Evolutionary conservation across 64 coral and sea anemone genomes (phyloP).

Genomic region (Pocillopora verrucosa): DNA sequence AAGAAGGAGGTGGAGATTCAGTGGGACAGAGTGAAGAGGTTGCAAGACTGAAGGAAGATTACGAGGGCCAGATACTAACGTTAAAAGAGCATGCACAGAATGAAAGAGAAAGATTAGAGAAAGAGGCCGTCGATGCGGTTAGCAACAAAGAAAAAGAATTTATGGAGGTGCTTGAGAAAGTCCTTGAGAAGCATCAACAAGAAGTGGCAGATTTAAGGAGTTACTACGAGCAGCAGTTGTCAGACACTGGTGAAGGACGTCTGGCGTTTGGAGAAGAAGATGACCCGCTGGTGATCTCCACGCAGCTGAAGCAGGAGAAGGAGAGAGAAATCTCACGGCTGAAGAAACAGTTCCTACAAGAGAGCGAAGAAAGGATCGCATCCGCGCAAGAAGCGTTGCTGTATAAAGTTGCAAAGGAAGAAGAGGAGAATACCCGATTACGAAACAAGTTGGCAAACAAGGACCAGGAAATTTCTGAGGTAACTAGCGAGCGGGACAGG

Average conservation of each 20-base stretch:
- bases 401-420: constrained; percentile 64
- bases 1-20: neutral
- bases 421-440: constrained; percentile 61
- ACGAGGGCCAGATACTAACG: constrained; percentile 71
- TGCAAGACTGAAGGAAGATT: constrained; percentile 63
- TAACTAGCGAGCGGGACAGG: constrained; percentile 60
- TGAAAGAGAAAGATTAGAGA: constrained; percentile 59
- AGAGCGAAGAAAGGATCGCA: constrained; percentile 83
- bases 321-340: constrained; percentile 62
- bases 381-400: constrained; percentile 64
- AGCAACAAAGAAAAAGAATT: constrained; percentile 75
- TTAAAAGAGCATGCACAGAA: constrained; percentile 75
- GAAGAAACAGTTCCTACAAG: constrained; percentile 54
- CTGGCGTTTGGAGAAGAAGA: neutral
- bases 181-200: constrained; percentile 68
- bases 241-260: neutral
- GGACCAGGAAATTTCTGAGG: constrained; percentile 45
- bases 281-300: neutral
- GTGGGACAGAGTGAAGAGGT: constrained; percentile 14
- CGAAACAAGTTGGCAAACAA: constrained; percentile 43
- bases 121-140: constrained; percentile 47
- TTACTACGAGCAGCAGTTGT: constrained; percentile 24
- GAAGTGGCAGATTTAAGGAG: constrained; percentile 58
- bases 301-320: constrained; percentile 56
- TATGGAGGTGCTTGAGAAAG: constrained; percentile 45